Base-by-base conservation (phyloP, 2,888 invertebrate genomes). In the Ophion ellenae region DNA sequence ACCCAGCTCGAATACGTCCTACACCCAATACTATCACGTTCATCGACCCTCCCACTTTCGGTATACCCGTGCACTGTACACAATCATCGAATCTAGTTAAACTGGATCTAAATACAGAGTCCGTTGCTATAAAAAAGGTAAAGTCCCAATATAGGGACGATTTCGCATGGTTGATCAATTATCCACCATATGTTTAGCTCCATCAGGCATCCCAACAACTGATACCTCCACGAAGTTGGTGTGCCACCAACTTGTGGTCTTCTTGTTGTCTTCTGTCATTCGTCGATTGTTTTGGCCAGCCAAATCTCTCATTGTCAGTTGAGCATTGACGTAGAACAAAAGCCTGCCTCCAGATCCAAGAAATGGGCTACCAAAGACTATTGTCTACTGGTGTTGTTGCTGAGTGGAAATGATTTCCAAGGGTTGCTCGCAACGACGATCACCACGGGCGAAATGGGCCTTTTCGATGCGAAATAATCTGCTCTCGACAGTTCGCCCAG, bases 371-470 rank as follows among this genome's bases (percentile, higher is more conserved):
- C 24, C 11, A 79, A 76, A 20, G 24, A 57, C 32, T 32, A 32
- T 32, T 32, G 40, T 20, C 0, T 32, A n/a, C 14, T 20, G 66
- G 36, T 7, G 40, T 40, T 36, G 9, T 24, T 24, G 69, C 40
- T 47, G 53, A 59, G 63, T 61, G 17, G 61, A 66, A 75, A 82
- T 40, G 74, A 45, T 75, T 79, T 79, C 53, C 20, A 79, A 76
- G 71, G 79, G 83, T 85, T 66, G 40, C 53, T 80, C 36, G 47
- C 36, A 64, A 74, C 71, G 71, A 45, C 59, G 57, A n/a, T 28
- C 66, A 17, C 61, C 67, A 63, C 47, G 59, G 74, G 81, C 74
- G 75, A 40, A 80, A 76, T 79, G 79, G 82, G 70, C 82, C 75
- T 79, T 81, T 82, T 82, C 47, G 63, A 71, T 76, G 61, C 40